phyloP scores from a whole-genome alignment of 1,140 invertebrate genomes.

The Leguminivora glycinivorella region DNA sequence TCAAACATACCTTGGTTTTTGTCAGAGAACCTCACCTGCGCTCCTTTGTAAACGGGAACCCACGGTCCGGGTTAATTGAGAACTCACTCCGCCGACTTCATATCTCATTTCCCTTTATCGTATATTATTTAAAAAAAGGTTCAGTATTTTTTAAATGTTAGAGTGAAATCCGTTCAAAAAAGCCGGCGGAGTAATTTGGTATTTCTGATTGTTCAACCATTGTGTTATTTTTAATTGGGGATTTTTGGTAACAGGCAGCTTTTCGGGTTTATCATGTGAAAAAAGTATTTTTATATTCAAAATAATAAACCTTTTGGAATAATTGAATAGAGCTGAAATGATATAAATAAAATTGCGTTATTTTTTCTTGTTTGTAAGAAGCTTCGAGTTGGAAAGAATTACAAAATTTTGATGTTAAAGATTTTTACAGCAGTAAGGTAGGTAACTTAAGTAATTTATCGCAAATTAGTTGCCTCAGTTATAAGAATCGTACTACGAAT shows the following conservation, averaged over 20 bases:
- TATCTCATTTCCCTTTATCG: constrained; percentile 45
- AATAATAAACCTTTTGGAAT: too few relatives aligned
- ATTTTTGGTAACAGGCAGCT: neutral
- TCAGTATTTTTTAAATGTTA: constrained; percentile 21
- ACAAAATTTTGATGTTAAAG: too few relatives aligned
- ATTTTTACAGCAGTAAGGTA: too few relatives aligned
- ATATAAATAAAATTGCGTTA: too few relatives aligned
- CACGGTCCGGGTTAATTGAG: constrained; percentile 49
- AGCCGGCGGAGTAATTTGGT: neutral
- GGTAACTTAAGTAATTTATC: too few relatives aligned
- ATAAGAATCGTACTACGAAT: too few relatives aligned
- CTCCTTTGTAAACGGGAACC: neutral
- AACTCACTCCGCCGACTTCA: constrained; percentile 42
- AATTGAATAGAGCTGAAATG: too few relatives aligned
- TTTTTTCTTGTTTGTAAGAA: too few relatives aligned
- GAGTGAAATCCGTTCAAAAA: neutral
- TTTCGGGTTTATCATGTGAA: neutral
- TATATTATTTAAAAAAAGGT: constrained; percentile 43
- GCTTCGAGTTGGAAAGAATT: too few relatives aligned
- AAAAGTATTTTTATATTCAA: neutral
- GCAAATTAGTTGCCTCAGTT: too few relatives aligned
- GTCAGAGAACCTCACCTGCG: neutral
- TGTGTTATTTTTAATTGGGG: neutral
- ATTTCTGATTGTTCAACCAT: neutral
- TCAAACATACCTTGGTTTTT: neutral